phyloP scores from a whole-genome alignment of 2,888 invertebrate species.

The Rhamphomyia laevipes region DNA sequence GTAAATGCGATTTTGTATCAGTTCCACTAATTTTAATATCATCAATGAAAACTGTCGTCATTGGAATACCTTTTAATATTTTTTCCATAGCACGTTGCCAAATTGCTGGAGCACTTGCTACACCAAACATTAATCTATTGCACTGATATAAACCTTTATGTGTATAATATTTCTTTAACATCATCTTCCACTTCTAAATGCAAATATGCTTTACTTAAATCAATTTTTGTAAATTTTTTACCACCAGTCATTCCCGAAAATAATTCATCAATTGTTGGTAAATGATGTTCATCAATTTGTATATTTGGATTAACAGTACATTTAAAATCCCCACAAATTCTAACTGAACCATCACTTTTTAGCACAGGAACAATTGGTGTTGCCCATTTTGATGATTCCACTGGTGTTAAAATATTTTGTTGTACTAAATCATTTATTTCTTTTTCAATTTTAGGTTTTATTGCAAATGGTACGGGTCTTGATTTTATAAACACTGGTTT shows the following conservation, averaged over 20 bases:
- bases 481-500: slow-evolving; percentile 17
- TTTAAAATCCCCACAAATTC: slow-evolving; percentile 19
- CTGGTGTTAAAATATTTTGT: slow-evolving; percentile 11
- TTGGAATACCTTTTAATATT: slow-evolving; percentile 21
- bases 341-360: slow-evolving; percentile 19
- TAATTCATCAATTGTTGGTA: slow-evolving; percentile 18
- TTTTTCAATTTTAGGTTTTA: slow-evolving; percentile 12
- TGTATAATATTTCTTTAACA: slow-evolving; percentile 21
- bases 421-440: slow-evolving; percentile 15
- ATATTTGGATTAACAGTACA: slow-evolving; percentile 19
- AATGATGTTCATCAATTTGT: slow-evolving; percentile 19
- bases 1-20: slow-evolving; percentile 17
- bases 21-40: slow-evolving; percentile 21
- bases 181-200: slow-evolving; percentile 23
- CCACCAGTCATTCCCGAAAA: slow-evolving; percentile 17
- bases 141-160: slow-evolving; percentile 26
- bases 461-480: slow-evolving; percentile 18
- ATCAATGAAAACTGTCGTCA: slow-evolving; percentile 23
- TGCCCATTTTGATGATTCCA: slow-evolving; percentile 23
- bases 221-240: slow-evolving; percentile 17
- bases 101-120: slow-evolving; percentile 29
- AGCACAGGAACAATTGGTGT: slow-evolving; percentile 25
- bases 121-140: slow-evolving; percentile 28
- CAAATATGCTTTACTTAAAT: slow-evolving; percentile 25
- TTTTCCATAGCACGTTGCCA: slow-evolving; percentile 25